phyloP scores from a whole-genome alignment of 2,113 vertebrate species.

The Petromus typicus region DNA sequence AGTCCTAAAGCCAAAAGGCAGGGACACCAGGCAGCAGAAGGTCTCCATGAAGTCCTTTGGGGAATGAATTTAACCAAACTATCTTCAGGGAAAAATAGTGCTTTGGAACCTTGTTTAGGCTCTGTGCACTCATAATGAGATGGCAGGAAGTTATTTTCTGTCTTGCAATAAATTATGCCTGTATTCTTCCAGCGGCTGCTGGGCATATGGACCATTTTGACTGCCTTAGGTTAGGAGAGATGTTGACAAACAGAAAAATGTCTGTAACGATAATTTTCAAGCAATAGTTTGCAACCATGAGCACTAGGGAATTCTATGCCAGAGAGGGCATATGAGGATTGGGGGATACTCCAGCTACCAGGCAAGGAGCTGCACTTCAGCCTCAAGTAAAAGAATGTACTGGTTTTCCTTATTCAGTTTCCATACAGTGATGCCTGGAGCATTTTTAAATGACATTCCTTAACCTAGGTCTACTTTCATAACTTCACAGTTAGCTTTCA shows the following conservation, averaged over 20 bases:
- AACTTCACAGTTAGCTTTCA: not conserved
- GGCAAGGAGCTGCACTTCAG: not conserved
- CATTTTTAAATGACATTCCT: not conserved
- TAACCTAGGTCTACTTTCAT: not conserved
- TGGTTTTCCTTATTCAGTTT: not conserved
- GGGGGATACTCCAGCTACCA: rapidly evolving
- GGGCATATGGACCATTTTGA: not conserved
- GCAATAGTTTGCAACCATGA: not conserved
- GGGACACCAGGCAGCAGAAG: not conserved
- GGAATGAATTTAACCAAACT: not conserved
- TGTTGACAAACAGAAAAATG: not conserved
- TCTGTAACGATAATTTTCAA: not conserved
- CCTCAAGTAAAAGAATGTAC: not conserved
- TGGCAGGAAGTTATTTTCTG: not conserved
- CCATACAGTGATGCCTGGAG: not conserved
- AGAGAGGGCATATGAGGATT: not conserved
- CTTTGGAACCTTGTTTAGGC: not conserved
- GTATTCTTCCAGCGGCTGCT: not conserved
- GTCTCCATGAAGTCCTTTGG: too few species aligned
- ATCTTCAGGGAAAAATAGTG: not conserved
- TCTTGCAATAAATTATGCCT: not conserved
- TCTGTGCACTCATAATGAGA: not conserved
- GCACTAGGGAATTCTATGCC: not conserved
- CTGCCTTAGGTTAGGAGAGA: not conserved
- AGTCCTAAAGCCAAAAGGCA: not conserved